Conservation (phyloP, 2,113 vertebrate species). For the Macquaria australasica region DNA sequence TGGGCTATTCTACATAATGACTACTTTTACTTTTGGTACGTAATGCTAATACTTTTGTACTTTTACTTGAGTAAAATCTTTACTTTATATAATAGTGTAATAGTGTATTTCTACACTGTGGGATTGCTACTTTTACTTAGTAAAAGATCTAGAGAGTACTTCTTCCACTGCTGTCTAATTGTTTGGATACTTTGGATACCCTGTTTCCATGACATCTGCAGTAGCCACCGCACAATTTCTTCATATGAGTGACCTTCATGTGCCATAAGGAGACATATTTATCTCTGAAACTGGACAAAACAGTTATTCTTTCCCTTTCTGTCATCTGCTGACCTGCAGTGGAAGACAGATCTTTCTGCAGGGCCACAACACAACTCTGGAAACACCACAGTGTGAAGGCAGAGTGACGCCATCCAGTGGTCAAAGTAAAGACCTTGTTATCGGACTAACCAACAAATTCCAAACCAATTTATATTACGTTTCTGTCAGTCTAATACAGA, state of each 20-base stretch:
- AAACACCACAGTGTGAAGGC: neutral
- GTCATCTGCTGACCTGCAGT: neutral
- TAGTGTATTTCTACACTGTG: neutral
- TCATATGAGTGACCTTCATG: neutral
- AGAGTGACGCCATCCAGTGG: slow-evolving; percentile 30
- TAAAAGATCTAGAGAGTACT: too few species aligned
- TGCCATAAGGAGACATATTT: neutral
- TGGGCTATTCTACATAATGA: neutral
- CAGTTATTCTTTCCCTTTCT: neutral
- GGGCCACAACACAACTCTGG: neutral
- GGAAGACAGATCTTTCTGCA: neutral
- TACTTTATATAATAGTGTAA: too few species aligned
- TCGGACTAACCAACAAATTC: neutral
- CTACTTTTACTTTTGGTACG: neutral
- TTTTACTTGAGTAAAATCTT: neutral
- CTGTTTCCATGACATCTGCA: too few species aligned
- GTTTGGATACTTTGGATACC: too few species aligned
- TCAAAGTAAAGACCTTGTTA: neutral
- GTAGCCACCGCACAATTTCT: too few species aligned
- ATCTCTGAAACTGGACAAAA: neutral
- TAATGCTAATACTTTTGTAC: neutral
- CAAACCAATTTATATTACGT: neutral
- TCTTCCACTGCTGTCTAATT: too few species aligned
- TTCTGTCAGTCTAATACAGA: neutral
- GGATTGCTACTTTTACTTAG: too few species aligned